phyloP scores from a whole-genome alignment of 2,888 invertebrate genomes.

The Andrena trimmerana region DNA sequence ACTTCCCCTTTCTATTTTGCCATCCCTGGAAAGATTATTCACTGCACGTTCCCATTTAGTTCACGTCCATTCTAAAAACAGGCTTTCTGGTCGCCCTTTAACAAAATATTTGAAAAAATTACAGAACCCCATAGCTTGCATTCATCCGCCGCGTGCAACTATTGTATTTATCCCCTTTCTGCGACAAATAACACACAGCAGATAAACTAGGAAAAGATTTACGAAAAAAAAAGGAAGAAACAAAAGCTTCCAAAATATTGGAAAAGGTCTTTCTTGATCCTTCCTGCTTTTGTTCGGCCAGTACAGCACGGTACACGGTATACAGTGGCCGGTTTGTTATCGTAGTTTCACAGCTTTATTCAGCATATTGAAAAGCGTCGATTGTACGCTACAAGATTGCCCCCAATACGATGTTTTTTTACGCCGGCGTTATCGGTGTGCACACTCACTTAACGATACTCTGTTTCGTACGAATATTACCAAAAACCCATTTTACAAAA shows the following conservation, averaged over 20 bases:
- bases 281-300: slow-evolving; percentile 17
- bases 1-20: too few relatives aligned
- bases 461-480: too few relatives aligned
- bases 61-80: too few relatives aligned
- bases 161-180: neutral
- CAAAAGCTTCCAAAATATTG: slow-evolving; percentile 27
- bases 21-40: too few relatives aligned
- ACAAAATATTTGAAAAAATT: neutral
- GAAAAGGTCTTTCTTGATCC: slow-evolving; percentile 22
- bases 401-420: neutral
- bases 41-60: too few relatives aligned
- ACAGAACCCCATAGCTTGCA: neutral
- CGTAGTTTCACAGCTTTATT: slow-evolving; percentile 51
- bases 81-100: neutral
- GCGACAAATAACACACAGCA: too few relatives aligned
- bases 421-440: neutral
- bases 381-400: slow-evolving; percentile 12
- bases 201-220: slow-evolving; percentile 18
- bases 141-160: neutral
- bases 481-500: too few relatives aligned
- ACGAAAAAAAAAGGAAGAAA: slow-evolving; percentile 8
- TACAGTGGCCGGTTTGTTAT: slow-evolving; percentile 45
- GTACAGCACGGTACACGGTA: slow-evolving; percentile 34
- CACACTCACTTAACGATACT: too few relatives aligned
- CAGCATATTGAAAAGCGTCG: slow-evolving; percentile 20